A percentile compares a stretch with the other conserved stretches of the same genome.
Conservation (phyloP, 1,140 invertebrate genomes). For the Neodiprion virginianus region DNA sequence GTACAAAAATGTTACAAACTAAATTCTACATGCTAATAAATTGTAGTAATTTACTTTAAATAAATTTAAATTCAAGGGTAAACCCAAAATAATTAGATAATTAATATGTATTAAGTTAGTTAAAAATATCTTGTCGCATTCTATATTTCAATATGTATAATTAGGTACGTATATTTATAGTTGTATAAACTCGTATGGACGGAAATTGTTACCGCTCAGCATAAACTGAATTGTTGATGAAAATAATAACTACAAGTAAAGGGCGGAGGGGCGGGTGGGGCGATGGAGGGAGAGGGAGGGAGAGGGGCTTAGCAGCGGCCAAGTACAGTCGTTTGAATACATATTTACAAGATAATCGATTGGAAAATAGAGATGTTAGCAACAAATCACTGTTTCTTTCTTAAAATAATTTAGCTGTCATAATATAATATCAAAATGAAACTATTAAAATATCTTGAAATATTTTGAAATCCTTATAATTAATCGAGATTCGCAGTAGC, state of each 20-base stretch:
- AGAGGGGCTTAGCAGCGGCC: neutral
- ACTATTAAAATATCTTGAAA: neutral
- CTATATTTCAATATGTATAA: neutral
- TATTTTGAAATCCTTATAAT: neutral
- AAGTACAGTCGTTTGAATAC: neutral
- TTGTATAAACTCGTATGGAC: neutral
- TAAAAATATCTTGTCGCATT: too few species aligned
- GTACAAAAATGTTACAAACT: too few species aligned
- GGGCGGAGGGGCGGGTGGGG: neutral
- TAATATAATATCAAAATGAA: neutral
- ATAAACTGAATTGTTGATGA: neutral
- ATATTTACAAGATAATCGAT: neutral
- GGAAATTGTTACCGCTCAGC: neutral
- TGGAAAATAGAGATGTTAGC: neutral
- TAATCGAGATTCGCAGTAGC: neutral
- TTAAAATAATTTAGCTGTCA: neutral
- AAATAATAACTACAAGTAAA: too few species aligned
- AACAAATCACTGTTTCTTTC: neutral
- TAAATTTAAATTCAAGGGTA: too few species aligned
- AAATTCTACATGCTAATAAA: too few species aligned
- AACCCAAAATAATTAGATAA: too few species aligned
- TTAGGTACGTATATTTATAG: neutral
- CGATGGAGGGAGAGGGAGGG: neutral
- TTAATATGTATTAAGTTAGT: too few species aligned
- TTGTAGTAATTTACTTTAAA: too few species aligned